Evolutionary conservation across 2,113 vertebrate species (phyloP).

Genomic region (Tympanuchus pallidicinctus): DNA sequence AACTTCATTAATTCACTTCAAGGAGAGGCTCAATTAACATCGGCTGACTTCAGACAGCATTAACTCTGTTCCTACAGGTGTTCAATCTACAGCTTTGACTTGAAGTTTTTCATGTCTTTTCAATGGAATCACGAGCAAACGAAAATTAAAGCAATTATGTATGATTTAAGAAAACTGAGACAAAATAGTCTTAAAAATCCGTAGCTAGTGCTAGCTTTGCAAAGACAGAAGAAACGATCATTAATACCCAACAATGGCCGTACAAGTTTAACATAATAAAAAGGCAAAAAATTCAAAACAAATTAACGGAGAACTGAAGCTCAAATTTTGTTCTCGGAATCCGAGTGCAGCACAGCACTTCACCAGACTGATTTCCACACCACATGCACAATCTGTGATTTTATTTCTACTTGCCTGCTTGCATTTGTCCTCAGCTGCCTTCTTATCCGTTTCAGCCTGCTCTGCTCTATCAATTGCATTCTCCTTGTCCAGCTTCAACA

Average conservation of each 20-base stretch:
- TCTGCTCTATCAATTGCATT: slow-evolving; percentile 93
- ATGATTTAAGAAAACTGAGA: not conserved
- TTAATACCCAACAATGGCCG: not conserved
- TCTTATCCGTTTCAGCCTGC: slow-evolving; percentile 91
- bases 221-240: not conserved
- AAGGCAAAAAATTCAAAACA: slow-evolving; percentile 3
- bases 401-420: slow-evolving; percentile 84
- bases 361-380: not conserved
- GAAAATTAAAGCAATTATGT: not conserved
- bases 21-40: not conserved
- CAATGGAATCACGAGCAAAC: not conserved
- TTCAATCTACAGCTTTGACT: not conserved
- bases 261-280: not conserved
- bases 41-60: not conserved
- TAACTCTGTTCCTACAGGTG: not conserved
- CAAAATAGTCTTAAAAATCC: not conserved
- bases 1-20: not conserved
- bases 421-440: slow-evolving; percentile 90
- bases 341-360: not conserved
- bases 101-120: not conserved
- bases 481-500: slow-evolving; percentile 96
- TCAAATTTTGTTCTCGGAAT: not conserved
- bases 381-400: not conserved
- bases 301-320: not conserved
- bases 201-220: not conserved